These are phyloP conservation scores for Coturnix japonica DNA, from an alignment of 2,113 vertebrate species.

Conservation along the genomic window DNA sequence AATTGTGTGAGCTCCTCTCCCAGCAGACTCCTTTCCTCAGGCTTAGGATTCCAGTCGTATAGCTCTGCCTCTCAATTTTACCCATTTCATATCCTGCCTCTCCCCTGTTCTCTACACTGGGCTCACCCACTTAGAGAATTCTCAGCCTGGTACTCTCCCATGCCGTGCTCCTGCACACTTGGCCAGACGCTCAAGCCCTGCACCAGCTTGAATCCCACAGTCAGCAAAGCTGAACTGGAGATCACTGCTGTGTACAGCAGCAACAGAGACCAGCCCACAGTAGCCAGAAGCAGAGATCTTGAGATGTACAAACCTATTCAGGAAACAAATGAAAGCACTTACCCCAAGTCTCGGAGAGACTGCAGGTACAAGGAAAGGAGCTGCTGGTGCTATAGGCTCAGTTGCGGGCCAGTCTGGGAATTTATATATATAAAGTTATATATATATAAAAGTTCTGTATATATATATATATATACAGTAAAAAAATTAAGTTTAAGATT, in stretches of 20 bases:
- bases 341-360: background rate
- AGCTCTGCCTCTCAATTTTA: background rate
- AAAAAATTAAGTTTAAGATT: background rate
- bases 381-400: background rate
- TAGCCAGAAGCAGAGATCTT: background rate
- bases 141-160: background rate
- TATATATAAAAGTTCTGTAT: too few relatives aligned
- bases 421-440: too few relatives aligned
- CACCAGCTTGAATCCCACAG: rapidly evolving
- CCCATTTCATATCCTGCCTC: background rate
- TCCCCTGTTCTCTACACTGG: background rate
- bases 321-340: background rate
- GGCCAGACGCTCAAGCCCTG: background rate
- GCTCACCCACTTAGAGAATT: background rate
- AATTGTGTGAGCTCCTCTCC: background rate
- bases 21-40: background rate
- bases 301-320: rapidly evolving
- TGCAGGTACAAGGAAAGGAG: background rate
- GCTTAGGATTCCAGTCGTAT: background rate
- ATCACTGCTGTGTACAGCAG: background rate
- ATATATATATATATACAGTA: too few relatives aligned
- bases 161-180: background rate
- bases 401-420: background rate
- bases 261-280: background rate
- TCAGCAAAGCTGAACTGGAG: background rate